Evolutionary conservation across 2,113 vertebrate genomes (phyloP).

Genomic region (Muntiacus reevesi): DNA sequence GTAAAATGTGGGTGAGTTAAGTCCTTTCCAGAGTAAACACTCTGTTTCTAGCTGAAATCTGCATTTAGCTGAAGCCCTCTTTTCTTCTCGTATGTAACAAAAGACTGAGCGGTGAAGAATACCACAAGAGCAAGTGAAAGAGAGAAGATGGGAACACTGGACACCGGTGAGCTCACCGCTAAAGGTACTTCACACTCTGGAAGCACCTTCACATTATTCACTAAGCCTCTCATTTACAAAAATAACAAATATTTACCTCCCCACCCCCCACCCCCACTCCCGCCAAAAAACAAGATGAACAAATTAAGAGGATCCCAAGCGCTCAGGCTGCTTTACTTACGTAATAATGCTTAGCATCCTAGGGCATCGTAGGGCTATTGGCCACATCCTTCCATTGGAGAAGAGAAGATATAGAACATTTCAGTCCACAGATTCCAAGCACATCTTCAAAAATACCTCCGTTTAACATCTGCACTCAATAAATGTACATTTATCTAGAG

Average conservation of each 20-base stretch:
- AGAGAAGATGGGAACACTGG: not conserved
- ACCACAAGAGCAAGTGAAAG: not conserved
- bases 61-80: not conserved
- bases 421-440: not conserved
- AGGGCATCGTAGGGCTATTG: not conserved
- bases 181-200: not conserved
- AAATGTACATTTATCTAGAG: not conserved
- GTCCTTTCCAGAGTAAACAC: not conserved
- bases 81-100: not conserved
- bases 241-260: not conserved
- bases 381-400: not conserved
- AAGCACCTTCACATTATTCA: not conserved
- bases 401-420: not conserved
- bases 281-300: not conserved
- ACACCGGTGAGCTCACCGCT: not conserved
- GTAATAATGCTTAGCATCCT: not conserved
- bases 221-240: not conserved
- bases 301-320: not conserved
- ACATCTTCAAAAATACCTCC: not conserved
- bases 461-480: not conserved
- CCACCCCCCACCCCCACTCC: too few species aligned
- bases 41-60: not conserved
- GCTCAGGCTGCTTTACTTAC: not conserved
- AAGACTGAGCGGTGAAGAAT: not conserved
- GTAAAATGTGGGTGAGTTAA: not conserved